Conservation (phyloP, 2,113 vertebrate genomes). For the Pluvianellus socialis region DNA sequence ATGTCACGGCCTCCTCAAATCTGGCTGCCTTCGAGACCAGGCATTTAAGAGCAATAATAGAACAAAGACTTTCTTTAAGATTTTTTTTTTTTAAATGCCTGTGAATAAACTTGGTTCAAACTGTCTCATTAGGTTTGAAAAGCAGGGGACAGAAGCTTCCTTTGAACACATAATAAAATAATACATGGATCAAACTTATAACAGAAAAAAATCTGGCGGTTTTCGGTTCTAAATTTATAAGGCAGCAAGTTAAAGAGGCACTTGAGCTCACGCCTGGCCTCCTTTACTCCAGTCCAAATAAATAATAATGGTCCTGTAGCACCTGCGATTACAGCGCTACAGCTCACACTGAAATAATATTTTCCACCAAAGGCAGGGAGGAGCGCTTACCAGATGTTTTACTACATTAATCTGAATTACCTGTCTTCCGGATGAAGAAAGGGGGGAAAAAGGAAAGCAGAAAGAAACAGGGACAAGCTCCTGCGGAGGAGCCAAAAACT, state of each 20-base stretch:
- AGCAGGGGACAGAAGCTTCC: neutral
- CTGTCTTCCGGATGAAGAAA: neutral
- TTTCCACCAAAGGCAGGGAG: neutral
- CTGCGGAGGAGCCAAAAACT: neutral
- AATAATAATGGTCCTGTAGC: neutral
- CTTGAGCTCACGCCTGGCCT: neutral
- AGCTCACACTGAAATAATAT: neutral
- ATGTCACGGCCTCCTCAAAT: neutral
- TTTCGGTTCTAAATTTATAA: neutral
- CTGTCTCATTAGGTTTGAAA: neutral
- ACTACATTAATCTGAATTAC: neutral
- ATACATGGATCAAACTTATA: neutral
- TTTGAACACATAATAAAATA: neutral
- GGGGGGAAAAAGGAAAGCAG: neutral
- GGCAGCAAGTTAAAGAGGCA: neutral
- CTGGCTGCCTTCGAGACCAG: neutral
- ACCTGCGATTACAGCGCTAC: neutral
- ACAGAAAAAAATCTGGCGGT: neutral
- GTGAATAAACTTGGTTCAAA: neutral
- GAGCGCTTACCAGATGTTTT: neutral
- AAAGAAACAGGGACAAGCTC: neutral
- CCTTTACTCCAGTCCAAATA: neutral
- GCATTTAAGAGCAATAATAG: neutral
- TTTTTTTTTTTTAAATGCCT: neutral
- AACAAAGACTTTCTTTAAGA: neutral